phyloP scores from a whole-genome alignment of 2,113 vertebrate genomes.

The Orthonyx spaldingii region DNA sequence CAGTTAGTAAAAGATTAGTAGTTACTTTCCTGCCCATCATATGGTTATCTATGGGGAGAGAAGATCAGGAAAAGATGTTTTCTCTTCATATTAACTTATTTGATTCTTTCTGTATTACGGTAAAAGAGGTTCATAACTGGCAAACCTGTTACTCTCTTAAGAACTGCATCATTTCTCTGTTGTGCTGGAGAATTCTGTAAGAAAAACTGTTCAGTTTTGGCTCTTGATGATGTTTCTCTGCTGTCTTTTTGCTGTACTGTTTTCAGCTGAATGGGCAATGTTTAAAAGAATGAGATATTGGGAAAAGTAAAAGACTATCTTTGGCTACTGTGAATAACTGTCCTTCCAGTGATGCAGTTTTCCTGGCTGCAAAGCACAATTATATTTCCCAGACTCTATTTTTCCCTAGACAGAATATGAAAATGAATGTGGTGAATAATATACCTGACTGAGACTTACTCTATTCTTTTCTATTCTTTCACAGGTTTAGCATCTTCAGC shows the following conservation, averaged over 20 bases:
- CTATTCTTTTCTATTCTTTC: neutral
- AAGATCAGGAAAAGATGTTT: neutral
- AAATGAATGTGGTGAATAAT: neutral
- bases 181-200: neutral
- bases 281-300: neutral
- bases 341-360: neutral
- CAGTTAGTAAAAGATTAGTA: neutral
- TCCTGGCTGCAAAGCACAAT: neutral
- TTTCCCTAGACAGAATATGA: neutral
- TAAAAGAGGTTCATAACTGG: neutral
- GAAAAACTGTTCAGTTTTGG: neutral
- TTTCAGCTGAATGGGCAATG: neutral
- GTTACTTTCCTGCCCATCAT: neutral
- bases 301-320: neutral
- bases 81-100: neutral
- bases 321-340: neutral
- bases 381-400: neutral
- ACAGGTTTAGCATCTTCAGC: slow-evolving; percentile 62
- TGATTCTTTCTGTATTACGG: neutral
- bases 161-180: neutral
- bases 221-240: neutral
- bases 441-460: neutral
- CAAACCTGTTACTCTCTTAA: neutral
- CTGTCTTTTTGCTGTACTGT: neutral
- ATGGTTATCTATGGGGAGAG: neutral